phyloP scores from a whole-genome alignment of 2,113 vertebrate genomes.

The Ophthalmolycus amberensis region DNA sequence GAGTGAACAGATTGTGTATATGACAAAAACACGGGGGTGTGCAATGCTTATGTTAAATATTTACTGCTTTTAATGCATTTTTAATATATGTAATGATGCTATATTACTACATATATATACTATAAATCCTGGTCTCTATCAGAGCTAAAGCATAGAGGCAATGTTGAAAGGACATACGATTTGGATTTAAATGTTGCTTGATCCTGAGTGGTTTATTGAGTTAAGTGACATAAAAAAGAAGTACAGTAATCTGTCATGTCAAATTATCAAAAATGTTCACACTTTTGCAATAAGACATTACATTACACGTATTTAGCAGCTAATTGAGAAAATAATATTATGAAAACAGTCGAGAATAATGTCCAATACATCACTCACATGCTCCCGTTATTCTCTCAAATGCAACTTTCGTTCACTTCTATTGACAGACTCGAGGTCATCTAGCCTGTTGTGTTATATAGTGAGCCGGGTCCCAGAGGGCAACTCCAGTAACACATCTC shows the following conservation, averaged over 20 bases:
- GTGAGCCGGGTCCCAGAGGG: constrained; percentile 54
- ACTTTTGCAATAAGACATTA: neutral
- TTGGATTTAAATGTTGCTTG: neutral
- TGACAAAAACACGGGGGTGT: no score
- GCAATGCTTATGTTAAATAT: no score
- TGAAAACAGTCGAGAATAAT: neutral
- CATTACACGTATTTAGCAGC: neutral
- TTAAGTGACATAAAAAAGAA: neutral
- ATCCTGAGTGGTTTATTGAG: neutral
- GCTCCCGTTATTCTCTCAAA: constrained; percentile 2
- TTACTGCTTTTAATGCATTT: no score
- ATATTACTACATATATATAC: neutral
- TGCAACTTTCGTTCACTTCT: constrained; percentile 6
- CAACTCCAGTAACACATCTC: constrained; percentile 56
- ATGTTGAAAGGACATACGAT: neutral
- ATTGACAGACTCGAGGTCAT: constrained; percentile 20
- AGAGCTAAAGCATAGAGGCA: neutral
- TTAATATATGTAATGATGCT: no score
- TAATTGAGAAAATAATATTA: neutral
- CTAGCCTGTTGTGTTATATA: constrained; percentile 20
- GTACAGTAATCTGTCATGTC: neutral
- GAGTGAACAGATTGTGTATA: no score
- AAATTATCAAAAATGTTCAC: neutral
- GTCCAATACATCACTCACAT: neutral
- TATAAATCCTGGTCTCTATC: neutral